A percentile compares a stretch with the other conserved stretches of the same genome.
These are phyloP conservation scores for Argya squamiceps DNA, from an alignment of 2,797 vertebrate species.

Conservation along the genomic window DNA sequence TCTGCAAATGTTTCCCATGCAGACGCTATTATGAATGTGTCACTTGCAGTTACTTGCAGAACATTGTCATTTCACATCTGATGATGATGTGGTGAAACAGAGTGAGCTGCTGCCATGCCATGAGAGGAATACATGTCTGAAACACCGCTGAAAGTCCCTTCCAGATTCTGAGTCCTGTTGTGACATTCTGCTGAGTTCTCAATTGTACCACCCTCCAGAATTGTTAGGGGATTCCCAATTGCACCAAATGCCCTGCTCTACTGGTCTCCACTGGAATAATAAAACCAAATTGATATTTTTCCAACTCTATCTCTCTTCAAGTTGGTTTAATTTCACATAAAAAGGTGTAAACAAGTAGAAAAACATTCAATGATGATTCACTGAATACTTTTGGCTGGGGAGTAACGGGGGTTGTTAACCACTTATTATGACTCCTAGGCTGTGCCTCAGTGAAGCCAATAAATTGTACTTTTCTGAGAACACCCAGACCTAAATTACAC, in stretches of 20 bases:
- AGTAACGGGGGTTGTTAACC: background rate
- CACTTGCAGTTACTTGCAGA: background rate
- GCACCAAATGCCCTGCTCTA: background rate
- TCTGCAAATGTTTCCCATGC: conserved; percentile 25
- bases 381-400: background rate
- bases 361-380: background rate
- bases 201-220: background rate
- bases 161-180: background rate
- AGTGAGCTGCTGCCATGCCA: background rate
- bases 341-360: background rate
- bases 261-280: background rate
- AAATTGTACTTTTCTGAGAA: conserved; percentile 7
- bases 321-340: background rate
- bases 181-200: background rate
- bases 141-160: background rate
- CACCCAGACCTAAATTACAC: background rate
- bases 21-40: background rate
- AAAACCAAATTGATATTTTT: background rate
- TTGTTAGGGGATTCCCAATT: background rate
- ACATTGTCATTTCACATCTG: background rate
- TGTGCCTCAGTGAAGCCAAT: background rate
- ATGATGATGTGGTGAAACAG: background rate
- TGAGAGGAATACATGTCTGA: background rate
- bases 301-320: background rate
- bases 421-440: background rate